Base-by-base conservation (phyloP, 2,888 invertebrate genomes). In the Dermolepida albohirtum region DNA sequence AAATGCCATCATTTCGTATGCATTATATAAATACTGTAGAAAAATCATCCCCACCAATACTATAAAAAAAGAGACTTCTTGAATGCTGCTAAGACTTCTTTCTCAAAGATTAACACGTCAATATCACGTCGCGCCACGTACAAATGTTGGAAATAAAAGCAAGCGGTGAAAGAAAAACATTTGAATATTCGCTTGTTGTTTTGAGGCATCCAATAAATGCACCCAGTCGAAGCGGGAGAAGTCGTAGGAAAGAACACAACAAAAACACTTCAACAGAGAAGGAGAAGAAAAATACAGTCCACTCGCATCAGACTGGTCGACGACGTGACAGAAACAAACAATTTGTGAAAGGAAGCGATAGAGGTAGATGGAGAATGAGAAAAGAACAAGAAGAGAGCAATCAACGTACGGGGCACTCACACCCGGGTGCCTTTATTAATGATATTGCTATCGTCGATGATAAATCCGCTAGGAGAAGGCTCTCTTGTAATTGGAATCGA, bases 41-140 rank as follows among this genome's bases (percentile, higher is more conserved):
- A 34, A 34, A 34, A 34, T 8, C 10, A 34, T 34, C 34, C 6
- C 34, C 6, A 10, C 2, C 10, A 34, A 34, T 34, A 34, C 34
- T 7, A 34, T 7, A 34, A 51, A 34, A 44, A 51, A 22, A 44
- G 11, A 43, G 34, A 43, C 44, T n/a, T 14, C 17, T 54, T 52
- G 62, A 44, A 70, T 14, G 66, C 71, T 62, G 27, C 70, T 64
- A 68, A 54, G 34, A 16, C 16, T 54, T 54, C 52, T 39, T 39
- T 39, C 7, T 51, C 62, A 69, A 75, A 73, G 74, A 75, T 75
- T 75, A 74, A 75, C 71, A 72, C 71, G 74, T 75, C 75, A 72
- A 72, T 71, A 69, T 74, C 75, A 70, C 67, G 72, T 67, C 64
- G 75, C 52, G 73, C 62, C 71, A 71, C 71, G 71, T 72, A 73